A percentile compares a stretch with the other conserved stretches of the same genome.
phyloP scores from a whole-genome alignment of 1,140 invertebrate species.

The Diprion similis region DNA sequence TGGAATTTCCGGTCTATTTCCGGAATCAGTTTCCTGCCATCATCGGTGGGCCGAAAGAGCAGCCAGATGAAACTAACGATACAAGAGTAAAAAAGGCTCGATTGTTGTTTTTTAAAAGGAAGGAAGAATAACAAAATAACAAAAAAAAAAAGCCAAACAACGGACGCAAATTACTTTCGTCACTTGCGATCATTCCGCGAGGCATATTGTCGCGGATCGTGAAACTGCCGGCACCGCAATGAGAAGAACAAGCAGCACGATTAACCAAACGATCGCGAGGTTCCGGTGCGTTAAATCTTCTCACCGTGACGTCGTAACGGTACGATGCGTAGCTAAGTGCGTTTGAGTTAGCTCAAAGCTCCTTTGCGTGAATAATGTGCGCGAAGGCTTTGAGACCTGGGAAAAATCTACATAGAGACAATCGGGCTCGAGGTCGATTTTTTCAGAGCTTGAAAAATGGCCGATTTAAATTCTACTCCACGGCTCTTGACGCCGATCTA shows the following conservation, averaged over 20 bases:
- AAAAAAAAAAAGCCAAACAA: neutral
- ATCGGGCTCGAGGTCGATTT: too few relatives aligned
- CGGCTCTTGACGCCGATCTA: too few relatives aligned
- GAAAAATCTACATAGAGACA: too few relatives aligned
- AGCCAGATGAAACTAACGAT: too few relatives aligned
- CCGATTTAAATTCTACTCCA: too few relatives aligned
- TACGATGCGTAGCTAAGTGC: slow-evolving; percentile 31
- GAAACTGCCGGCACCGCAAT: neutral
- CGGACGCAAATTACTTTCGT: neutral
- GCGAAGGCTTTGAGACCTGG: too few relatives aligned
- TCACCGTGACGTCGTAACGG: slow-evolving; percentile 46
- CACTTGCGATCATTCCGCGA: neutral
- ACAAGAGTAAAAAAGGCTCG: too few relatives aligned
- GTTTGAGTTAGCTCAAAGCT: neutral
- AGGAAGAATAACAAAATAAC: too few relatives aligned
- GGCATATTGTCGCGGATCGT: too few relatives aligned
- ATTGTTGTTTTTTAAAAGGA: too few relatives aligned
- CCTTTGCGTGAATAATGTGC: too few relatives aligned
- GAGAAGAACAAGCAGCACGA: neutral
- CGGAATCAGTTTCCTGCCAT: slow-evolving; percentile 1
- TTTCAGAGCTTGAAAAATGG: too few relatives aligned
- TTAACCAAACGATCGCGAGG: neutral
- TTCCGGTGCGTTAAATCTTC: slow-evolving; percentile 23
- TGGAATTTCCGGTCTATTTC: slow-evolving; percentile 1
- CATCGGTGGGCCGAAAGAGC: neutral